Conservation (phyloP, 2,888 invertebrate species). For the Achlya flavicornis region DNA sequence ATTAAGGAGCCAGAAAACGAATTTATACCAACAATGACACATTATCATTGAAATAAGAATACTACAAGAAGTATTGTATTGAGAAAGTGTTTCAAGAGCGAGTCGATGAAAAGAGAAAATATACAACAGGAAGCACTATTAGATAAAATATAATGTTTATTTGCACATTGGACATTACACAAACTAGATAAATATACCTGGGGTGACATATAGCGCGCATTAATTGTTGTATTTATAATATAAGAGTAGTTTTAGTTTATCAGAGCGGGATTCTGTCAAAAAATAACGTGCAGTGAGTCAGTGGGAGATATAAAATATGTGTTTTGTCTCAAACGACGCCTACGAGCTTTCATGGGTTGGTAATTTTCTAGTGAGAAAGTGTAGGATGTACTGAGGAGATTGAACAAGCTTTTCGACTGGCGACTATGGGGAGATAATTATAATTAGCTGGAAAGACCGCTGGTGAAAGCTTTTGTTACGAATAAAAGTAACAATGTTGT, state of each 20-base stretch:
- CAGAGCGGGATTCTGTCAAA: slow-evolving; percentile 12
- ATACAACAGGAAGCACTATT: not conserved
- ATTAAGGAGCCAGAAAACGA: too few species aligned
- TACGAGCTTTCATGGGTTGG: slow-evolving; percentile 17
- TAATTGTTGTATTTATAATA: slow-evolving; percentile 4
- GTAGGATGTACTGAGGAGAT: not conserved
- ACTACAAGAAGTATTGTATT: not conserved
- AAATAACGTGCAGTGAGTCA: slow-evolving; percentile 34
- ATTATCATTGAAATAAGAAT: too few species aligned
- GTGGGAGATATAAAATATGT: slow-evolving; percentile 50
- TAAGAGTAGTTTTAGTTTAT: not conserved
- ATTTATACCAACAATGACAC: too few species aligned
- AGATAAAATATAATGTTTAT: slow-evolving; percentile 1
- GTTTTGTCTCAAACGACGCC: slow-evolving; percentile 50
- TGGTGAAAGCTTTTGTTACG: not conserved
- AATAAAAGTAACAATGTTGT: too few species aligned
- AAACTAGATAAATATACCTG: not conserved
- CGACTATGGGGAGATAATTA: not conserved
- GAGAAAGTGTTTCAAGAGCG: not conserved
- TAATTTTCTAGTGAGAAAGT: not conserved
- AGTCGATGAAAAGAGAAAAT: not conserved
- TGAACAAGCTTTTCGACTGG: not conserved
- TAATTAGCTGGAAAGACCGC: not conserved
- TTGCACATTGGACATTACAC: not conserved
- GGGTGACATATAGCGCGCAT: not conserved